These are phyloP conservation scores for Lepas anatifera DNA, from an alignment of 2,888 invertebrate genomes.

Conservation along the genomic window DNA sequence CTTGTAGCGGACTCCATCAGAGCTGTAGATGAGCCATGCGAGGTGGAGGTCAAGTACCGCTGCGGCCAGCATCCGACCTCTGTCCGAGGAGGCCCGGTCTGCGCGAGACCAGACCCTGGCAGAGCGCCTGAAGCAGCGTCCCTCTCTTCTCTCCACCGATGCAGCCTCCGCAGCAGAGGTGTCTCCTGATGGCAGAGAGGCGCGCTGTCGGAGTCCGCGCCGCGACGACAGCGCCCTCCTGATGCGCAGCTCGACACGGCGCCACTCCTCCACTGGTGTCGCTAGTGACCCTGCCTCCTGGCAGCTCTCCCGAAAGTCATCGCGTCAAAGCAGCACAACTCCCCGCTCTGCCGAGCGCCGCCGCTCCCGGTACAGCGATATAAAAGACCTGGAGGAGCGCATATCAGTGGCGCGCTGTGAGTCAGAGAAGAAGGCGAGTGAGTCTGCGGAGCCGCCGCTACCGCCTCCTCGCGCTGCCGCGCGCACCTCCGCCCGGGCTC, in stretches of 20 bases:
- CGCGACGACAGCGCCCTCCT: neutral
- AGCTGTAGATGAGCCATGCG: neutral
- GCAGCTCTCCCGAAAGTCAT: neutral
- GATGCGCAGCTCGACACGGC: neutral
- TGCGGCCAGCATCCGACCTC: neutral
- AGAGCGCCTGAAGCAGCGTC: neutral
- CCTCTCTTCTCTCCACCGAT: neutral
- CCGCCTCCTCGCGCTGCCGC: neutral
- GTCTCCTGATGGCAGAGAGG: neutral
- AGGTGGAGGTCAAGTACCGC: neutral
- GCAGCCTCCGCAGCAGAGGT: neutral
- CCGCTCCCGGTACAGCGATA: slow-evolving; percentile 2
- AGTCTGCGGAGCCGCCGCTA: neutral
- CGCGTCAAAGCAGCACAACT: neutral
- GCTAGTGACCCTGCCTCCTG: neutral
- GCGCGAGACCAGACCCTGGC: neutral
- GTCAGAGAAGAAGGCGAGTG: neutral
- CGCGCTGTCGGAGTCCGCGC: neutral
- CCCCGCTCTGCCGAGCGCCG: neutral
- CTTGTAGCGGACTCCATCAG: neutral
- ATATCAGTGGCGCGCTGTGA: neutral
- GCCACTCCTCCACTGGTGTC: neutral
- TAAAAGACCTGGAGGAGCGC: neutral
- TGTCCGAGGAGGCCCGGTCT: neutral
- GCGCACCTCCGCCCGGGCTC: neutral